Base-by-base conservation (phyloP, 2,113 vertebrate genomes). In the Sebastes fasciatus region DNA sequence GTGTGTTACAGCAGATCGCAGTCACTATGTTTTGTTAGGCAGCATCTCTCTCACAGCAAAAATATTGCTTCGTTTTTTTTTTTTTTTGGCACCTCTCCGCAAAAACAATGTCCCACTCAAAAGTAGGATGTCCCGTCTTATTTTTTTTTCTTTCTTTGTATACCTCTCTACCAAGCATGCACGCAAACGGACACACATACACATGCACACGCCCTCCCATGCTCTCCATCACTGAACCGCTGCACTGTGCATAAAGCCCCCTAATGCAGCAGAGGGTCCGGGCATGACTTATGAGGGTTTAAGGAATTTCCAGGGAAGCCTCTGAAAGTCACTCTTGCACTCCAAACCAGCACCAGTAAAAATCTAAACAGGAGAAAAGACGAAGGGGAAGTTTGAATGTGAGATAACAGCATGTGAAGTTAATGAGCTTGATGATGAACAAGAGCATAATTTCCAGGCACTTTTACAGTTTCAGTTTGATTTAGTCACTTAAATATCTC, bases 1-100 rank as follows among this genome's bases (percentile, higher is more conserved):
- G 91, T 93, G 92, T 93, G 90, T 92, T 91, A 91, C 88, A 91
- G 84, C 85, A 90, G 80, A 79, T 70, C 73, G 34, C 71, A 85
- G 84, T 91, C 77, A 75, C 61, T 61, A 88, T 48, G 74, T 70
- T 68, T 76, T 78, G 11, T 77, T 64, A 87, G 83, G 86, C 90
- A 91, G 85, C 82, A 77, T 85, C 54, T 83, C 75, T 78, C 76
- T 82, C 88, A 90, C 83, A 79, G 84, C 82, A 93, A 87, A 26
- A 88, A 77, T 87, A 86, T 86, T 91, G 87, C 89, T 89, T 77
- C 9, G 23, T 83, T 85, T 83, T 74, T 0, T 34, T 26, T 26
- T 73, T 65, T 26, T 88, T 91, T 90, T 92, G 89, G 91, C 82
- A 94, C n/a, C 51, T 69, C 34, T 84, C 76, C n/a, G 61, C 70